A percentile compares a stretch with the other conserved stretches of the same genome.
phyloP scores from a whole-genome alignment of 2,113 vertebrate species.

The Delphinus delphis region DNA sequence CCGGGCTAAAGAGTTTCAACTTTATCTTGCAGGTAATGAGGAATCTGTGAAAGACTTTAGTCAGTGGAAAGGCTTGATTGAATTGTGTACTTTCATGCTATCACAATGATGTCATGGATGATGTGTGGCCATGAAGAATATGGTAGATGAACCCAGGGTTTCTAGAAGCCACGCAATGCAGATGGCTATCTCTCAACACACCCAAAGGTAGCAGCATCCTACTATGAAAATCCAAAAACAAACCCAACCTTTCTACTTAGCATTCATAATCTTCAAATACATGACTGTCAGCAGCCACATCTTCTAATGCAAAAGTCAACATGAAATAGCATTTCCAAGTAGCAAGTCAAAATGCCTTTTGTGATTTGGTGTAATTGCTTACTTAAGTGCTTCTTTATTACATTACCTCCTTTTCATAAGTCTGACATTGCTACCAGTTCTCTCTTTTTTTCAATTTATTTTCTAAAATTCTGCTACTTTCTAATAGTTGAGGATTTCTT shows the following conservation, averaged over 20 bases:
- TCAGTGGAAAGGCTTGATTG: neutral
- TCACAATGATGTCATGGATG: neutral
- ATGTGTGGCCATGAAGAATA: no score
- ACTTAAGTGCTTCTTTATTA: conserved; percentile 2
- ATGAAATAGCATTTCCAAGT: conserved; percentile 18
- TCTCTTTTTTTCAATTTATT: neutral
- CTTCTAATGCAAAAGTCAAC: neutral
- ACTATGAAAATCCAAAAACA: neutral
- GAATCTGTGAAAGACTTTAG: neutral
- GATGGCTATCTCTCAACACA: neutral
- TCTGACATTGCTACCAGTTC: neutral
- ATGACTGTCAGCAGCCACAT: neutral
- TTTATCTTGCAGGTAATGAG: neutral
- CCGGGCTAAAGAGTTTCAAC: neutral
- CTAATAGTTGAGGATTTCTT: neutral
- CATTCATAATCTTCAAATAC: neutral
- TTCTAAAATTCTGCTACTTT: neutral
- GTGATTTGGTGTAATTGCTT: neutral
- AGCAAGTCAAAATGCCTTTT: neutral
- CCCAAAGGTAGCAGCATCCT: neutral
- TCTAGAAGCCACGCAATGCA: neutral
- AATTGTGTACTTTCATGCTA: neutral
- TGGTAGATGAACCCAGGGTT: neutral
- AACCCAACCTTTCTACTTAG: neutral
- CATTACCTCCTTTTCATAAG: neutral